Percentiles rank a stretch among this genome's conserved stretches.
Conservation (phyloP, 2,113 vertebrate genomes). For the Marmota monax region DNA sequence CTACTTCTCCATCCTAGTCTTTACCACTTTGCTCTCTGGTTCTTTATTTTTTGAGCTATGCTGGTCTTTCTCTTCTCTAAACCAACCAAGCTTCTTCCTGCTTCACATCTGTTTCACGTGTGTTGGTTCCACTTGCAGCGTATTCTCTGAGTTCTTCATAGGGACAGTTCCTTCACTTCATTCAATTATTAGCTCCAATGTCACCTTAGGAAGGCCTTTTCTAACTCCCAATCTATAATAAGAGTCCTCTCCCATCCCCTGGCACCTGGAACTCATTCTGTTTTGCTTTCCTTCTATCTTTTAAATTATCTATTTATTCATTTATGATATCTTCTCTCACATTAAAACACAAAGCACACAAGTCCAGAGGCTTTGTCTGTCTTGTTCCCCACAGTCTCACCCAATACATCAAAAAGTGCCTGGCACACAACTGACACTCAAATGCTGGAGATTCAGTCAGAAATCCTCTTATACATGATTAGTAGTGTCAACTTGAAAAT, state of each 20-base stretch:
- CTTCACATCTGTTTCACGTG: not conserved
- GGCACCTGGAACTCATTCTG: not conserved
- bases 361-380: not conserved
- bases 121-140: not conserved
- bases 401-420: not conserved
- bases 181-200: not conserved
- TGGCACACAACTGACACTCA: not conserved
- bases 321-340: not conserved
- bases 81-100: not conserved
- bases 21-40: not conserved
- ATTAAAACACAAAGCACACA: not conserved
- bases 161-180: not conserved
- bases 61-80: not conserved
- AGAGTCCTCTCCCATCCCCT: not conserved
- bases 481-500: not conserved
- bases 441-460: not conserved
- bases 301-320: not conserved
- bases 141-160: not conserved
- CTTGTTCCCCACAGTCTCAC: not conserved
- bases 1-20: not conserved
- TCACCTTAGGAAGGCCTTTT: not conserved
- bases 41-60: not conserved
- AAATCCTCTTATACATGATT: not conserved
- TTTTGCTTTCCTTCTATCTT: not conserved
- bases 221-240: not conserved